phyloP scores from a whole-genome alignment of 1,140 invertebrate genomes.

The Protaetia brevitarsis region DNA sequence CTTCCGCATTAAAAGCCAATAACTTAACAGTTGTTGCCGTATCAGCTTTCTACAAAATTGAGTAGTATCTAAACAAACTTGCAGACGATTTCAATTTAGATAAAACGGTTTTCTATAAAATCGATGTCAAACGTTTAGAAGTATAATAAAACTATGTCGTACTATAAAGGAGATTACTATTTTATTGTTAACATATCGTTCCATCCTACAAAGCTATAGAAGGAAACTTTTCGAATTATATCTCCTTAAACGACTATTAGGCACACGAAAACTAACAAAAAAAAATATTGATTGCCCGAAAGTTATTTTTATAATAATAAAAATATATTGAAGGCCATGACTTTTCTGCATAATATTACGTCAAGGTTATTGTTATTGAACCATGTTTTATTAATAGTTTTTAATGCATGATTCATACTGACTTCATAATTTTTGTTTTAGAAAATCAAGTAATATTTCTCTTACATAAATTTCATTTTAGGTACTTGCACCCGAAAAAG shows the following conservation, averaged over 20 bases:
- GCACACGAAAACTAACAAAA: no score
- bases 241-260: background rate
- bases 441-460: no score
- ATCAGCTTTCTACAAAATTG: background rate
- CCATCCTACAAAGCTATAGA: background rate
- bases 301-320: no score
- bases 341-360: no score
- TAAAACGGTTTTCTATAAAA: background rate
- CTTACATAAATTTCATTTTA: no score
- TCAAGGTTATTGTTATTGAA: no score
- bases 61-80: background rate
- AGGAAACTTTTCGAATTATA: background rate
- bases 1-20: constrained; percentile 3
- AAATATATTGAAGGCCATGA: no score
- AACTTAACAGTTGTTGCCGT: background rate
- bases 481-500: no score
- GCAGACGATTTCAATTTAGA: constrained; percentile 9
- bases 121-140: background rate
- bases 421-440: no score
- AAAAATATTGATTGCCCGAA: no score
- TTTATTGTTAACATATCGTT: background rate
- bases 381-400: no score
- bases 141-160: background rate
- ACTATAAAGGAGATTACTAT: background rate
- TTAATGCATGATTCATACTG: no score